Base-by-base conservation (phyloP, 1,140 invertebrate genomes). In the Papilio machaon region DNA sequence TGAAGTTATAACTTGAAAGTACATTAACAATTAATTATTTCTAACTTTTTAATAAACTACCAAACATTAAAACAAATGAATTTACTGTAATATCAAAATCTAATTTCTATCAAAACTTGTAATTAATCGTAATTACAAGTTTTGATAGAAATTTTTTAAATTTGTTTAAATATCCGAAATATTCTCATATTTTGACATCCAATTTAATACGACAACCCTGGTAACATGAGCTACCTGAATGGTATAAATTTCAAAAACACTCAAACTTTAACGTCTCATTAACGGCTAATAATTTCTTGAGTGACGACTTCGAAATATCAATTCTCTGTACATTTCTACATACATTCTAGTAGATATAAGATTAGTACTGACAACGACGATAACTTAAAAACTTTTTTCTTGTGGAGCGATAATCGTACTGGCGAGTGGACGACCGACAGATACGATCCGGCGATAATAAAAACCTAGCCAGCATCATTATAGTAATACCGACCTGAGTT, bases 351-450 rank as follows among this genome's bases (percentile, higher is more conserved):
- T 79, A 92, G 91, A 92, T 93, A 89, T 82, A 73, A 92, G 88
- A 93, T 93, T 91, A 91, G 87, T 87, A 90, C 85, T 91, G 90
- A 92, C 92, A 90, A 90, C 85, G 80, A 83, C 90, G 89, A 92
- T 92, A 91, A 92, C 58, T 93, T 92, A 89, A 91, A 88, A 90
- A 91, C 86, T 90, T 90, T 92, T 93, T 90, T 92, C 89, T 90
- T 87, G 89, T 88, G 88, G 83, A 82, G 87, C 86, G 84, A 90
- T 92, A 90, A 94, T 91, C 88, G 84, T 81, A 83, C 82, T 83
- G 83, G 82, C 70, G 83, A 85, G 86, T 86, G 81, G 81, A 81
- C 83, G 84, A 85, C 85, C 82, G 46, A 81, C 79, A 86, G 91
- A 93, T 92, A 88, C 86, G 84, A 88, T 84, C 80, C 82, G 43